A percentile compares a stretch with the other conserved stretches of the same genome.
Conservation (phyloP, 2,113 vertebrate genomes). For the Rhinoptilus africanus region DNA sequence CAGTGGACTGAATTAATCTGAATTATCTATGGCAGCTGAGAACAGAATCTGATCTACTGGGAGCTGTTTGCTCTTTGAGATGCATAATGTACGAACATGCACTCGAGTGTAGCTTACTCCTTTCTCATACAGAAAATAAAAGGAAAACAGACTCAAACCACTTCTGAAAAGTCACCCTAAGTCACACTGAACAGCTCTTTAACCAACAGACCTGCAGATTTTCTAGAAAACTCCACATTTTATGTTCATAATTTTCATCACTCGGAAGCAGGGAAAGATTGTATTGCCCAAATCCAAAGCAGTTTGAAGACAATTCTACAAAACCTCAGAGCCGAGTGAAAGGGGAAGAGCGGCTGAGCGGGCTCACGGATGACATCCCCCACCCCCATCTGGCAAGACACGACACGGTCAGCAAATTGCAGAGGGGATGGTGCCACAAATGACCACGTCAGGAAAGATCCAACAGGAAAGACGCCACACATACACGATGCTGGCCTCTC, state of each 20-base stretch:
- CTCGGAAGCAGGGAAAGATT: background rate
- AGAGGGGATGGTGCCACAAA: background rate
- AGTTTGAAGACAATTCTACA: background rate
- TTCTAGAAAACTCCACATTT: background rate
- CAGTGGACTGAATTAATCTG: background rate
- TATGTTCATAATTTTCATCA: background rate
- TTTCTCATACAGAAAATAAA: background rate
- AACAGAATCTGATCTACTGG: background rate
- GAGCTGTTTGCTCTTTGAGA: background rate
- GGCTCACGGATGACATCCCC: background rate
- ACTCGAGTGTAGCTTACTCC: background rate
- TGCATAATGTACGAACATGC: background rate
- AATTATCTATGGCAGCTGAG: background rate
- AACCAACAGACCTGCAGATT: background rate
- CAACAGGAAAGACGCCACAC: background rate
- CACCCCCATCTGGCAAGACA: background rate
- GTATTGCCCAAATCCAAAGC: background rate
- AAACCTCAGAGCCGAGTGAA: background rate
- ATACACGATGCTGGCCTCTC: background rate
- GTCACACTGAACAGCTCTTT: background rate
- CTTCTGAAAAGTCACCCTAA: background rate
- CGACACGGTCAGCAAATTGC: background rate
- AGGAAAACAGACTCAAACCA: background rate
- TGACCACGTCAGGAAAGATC: accelerated
- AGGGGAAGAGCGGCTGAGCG: background rate